Base-by-base conservation (phyloP, 2,113 vertebrate species). In the Triplophysa dalaica region DNA sequence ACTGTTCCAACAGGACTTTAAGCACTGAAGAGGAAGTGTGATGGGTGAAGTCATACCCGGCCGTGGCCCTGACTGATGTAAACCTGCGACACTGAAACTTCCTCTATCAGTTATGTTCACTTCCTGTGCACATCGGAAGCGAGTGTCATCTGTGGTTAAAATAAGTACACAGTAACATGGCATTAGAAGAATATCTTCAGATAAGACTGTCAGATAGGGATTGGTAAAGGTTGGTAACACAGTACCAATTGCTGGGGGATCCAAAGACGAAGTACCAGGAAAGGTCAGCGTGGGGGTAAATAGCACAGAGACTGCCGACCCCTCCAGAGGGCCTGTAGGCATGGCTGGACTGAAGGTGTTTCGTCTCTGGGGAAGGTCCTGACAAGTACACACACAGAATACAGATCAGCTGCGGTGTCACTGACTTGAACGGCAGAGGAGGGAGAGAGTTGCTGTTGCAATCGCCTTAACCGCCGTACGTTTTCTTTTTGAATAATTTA, bases 271-370 rank as follows among this genome's bases (percentile, higher is more conserved):
- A 65, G 50, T 72, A 70, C 56, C 54, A 67, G 72, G 52, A 77
- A 81, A 82, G 72, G 80, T 85, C 72, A 77, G 70, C 66, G 61
- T 62, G 22, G 75, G 65, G 62, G 50, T 66, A 80, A 79, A 45
- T 77, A 81, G 79, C 64, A 62, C 60, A 76, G 65, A 21, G 58
- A 58, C 17, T 63, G 5, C 61, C 1, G 14, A 72, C 45, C 66
- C 83, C 77, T 79, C 61, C 48, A 54, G 77, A 50, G 75, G 26
- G 52, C 60, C 72, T 76, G 24, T 45, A 67, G 77, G 72, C 65
- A 50, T 48, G 48, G 33, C 21, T 50, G 66, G 66, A 48, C 65
- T 75, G 29, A 81, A 78, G 24, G 64, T 63, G 50, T 70, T 76
- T 77, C 52, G 61, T 77, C 61, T 77, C 62, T 54, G 64, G 75